A percentile compares a stretch with the other conserved stretches of the same genome.
Conservation (phyloP, 2,113 vertebrate species). For the Macaca mulatta region DNA sequence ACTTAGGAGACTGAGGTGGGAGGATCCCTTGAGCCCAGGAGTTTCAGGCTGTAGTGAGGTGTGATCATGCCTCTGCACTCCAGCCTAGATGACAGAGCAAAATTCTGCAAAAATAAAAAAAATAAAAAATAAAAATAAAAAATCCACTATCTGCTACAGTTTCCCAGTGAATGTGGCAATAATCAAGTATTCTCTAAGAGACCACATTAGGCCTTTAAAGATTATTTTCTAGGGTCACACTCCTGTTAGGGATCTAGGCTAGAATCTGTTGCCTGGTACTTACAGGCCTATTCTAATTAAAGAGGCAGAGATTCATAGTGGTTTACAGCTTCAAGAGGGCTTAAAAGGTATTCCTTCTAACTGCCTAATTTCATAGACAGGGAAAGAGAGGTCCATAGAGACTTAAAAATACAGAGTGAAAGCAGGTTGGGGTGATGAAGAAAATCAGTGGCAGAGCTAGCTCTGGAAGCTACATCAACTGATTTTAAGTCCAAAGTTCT, state of each 20-base stretch:
- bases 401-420: not conserved
- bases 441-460: not conserved
- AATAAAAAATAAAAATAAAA: not conserved
- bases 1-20: not conserved
- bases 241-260: not conserved
- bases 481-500: not conserved
- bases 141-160: not conserved
- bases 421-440: not conserved
- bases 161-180: not conserved
- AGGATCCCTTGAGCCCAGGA: not conserved
- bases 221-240: not conserved
- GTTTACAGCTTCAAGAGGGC: not conserved
- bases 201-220: not conserved
- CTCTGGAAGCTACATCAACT: not conserved
- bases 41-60: not conserved
- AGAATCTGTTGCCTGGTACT: not conserved
- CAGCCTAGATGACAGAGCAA: not conserved
- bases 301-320: not conserved
- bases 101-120: not conserved
- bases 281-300: not conserved
- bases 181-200: not conserved
- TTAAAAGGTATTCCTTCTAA: not conserved
- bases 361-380: not conserved
- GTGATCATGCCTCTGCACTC: not conserved
- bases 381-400: not conserved